Base-by-base conservation (phyloP, 2,113 vertebrate species). In the Gymnarchus niloticus region DNA sequence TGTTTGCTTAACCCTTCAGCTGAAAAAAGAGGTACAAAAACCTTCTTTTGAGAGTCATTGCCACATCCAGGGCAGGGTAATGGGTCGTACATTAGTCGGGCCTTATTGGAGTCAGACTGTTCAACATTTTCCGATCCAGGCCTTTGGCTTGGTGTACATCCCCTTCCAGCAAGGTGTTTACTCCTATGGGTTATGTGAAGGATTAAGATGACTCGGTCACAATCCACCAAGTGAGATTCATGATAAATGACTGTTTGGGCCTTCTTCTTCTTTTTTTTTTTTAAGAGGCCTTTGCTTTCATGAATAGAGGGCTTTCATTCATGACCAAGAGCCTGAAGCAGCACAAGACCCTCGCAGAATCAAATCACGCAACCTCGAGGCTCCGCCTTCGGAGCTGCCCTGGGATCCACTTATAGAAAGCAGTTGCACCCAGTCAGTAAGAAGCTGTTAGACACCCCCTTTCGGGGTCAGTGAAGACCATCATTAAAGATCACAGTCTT, bases 261-360 rank as follows among this genome's bases (percentile, higher is more conserved):
- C 21, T 2, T n/a, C 44, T 48, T 78, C 76, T 8, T 77, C 23
- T 9, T 17, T 12, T 76, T 7, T 78, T 69, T 37, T 19, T 19
- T 0, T 33, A 17, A 69, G 61, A 37, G 3, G 28, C 12, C 28
- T 69, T 12, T 1, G 5, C 28, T 69, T 12, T 1, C 17, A 6
- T 78, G 76, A 78, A n/a, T 78, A 54, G 76, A 78, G 23, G 37
- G 44, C 76, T 78, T 78, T 78, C 76, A 78, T 78, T 78, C 19
- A 48, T 2, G 21, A 23, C 37, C 44, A 46, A 17, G 7, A 48
- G 33, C 3, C 33, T 21, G 76, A n/a, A 48, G 46, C 33, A n/a
- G 2, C 23, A 6, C 23, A 48, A 78, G 8, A 48, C 19, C 41
- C 73, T 21, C 5, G 44, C 41, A 46, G 17, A 48, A 41, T 21